Evolutionary conservation across 2,113 vertebrate genomes (phyloP).

Genomic region (Odocoileus hemionus): DNA sequence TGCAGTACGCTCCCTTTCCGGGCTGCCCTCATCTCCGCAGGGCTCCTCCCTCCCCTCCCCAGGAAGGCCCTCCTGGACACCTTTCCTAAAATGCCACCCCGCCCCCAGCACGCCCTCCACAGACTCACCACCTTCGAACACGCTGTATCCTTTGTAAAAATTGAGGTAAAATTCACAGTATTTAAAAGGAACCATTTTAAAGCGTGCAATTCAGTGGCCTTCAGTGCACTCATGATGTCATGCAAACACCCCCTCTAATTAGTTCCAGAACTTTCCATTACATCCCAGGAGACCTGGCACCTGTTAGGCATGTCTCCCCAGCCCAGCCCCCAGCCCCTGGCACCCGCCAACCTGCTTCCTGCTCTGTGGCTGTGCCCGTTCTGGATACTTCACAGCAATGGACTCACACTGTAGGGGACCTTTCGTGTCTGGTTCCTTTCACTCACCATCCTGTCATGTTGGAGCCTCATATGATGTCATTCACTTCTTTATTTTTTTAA

Average conservation of each 20-base stretch:
- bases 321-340: fast-evolving
- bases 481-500: not conserved
- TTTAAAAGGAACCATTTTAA: not conserved
- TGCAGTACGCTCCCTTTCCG: not conserved
- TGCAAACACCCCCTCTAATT: not conserved
- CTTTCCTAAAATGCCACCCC: not conserved
- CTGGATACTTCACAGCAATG: fast-evolving
- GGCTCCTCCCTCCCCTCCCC: not conserved
- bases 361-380: not conserved
- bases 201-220: not conserved
- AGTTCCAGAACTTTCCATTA: not conserved
- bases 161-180: not conserved
- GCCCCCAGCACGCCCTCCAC: not conserved
- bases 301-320: not conserved
- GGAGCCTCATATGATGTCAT: fast-evolving
- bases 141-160: not conserved
- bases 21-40: not conserved
- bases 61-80: not conserved
- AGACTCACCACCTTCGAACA: not conserved
- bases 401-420: fast-evolving
- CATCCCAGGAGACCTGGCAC: not conserved
- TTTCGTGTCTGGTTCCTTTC: not conserved
- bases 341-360: fast-evolving
- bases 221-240: fast-evolving
- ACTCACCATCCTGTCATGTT: fast-evolving